Evolutionary conservation across 1,140 invertebrate species (phyloP).

Genomic region (Nasonia giraulti): DNA sequence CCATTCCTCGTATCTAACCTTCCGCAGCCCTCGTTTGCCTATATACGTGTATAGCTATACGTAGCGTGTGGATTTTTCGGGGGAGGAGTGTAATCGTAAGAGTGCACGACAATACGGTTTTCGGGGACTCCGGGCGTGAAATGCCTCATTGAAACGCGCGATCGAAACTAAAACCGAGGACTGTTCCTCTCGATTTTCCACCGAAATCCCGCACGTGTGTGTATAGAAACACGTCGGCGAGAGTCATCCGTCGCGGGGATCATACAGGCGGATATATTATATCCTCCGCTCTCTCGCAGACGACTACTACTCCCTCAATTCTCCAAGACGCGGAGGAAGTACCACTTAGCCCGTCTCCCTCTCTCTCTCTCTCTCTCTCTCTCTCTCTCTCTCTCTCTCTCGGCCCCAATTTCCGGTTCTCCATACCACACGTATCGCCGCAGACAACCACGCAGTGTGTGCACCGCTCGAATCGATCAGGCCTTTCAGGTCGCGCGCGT

Average conservation of each 20-base stretch:
- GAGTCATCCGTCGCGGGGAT: not conserved
- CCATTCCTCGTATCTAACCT: not conserved
- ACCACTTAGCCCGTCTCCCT: slow-evolving; percentile 16
- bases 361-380: slow-evolving; percentile 16
- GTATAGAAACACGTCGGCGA: no score
- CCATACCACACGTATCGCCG: no score
- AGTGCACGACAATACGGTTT: not conserved
- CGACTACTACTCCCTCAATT: not conserved
- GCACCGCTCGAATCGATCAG: slow-evolving; percentile 2
- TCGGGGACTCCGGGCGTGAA: not conserved
- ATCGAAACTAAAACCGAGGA: no score
- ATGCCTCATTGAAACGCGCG: not conserved
- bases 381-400: not conserved
- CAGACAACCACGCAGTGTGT: not conserved
- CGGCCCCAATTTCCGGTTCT: slow-evolving; percentile 41
- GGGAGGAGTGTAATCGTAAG: not conserved
- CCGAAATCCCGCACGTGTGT: no score
- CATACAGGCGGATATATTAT: not conserved
- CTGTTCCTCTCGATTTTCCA: no score
- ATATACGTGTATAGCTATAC: not conserved
- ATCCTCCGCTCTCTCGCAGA: not conserved
- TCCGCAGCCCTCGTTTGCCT: not conserved
- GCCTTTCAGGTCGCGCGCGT: not conserved
- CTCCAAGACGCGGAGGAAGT: slow-evolving; percentile 30
- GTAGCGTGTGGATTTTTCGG: no score